Evolutionary conservation across 2,888 invertebrate genomes (phyloP).

Genomic region (Kuschelorhynchus macadamiae): DNA sequence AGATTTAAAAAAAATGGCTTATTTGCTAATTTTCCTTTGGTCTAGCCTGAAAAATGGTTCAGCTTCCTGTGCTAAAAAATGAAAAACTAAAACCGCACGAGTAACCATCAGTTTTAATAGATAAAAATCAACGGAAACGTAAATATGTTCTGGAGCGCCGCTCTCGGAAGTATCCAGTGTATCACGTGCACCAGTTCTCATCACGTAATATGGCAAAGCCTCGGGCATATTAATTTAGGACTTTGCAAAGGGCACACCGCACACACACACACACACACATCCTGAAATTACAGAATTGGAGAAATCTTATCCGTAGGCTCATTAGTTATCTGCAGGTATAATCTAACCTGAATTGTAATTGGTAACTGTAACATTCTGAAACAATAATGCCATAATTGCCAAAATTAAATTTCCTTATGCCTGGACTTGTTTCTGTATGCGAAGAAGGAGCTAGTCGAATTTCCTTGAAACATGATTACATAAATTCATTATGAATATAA

Average conservation of each 20-base stretch:
- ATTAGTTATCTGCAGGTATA: conserved; percentile 43
- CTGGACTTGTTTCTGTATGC: no score
- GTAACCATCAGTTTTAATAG: no score
- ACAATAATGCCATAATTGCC: not conserved
- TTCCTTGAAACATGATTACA: no score
- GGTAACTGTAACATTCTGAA: not conserved
- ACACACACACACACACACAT: not conserved
- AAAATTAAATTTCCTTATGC: not conserved
- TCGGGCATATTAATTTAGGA: conserved; percentile 61
- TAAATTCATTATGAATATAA: no score
- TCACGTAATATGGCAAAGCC: conserved; percentile 61
- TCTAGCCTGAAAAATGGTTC: no score
- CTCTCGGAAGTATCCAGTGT: conserved; percentile 52
- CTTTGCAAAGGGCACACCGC: conserved; percentile 56
- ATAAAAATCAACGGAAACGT: not conserved
- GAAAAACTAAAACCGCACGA: no score
- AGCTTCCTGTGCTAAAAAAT: no score
- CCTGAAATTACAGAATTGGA: conserved; percentile 54
- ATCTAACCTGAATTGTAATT: conserved; percentile 7
- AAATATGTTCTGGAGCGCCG: not conserved
- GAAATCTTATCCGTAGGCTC: conserved; percentile 54
- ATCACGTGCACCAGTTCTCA: conserved; percentile 60
- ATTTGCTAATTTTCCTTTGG: no score
- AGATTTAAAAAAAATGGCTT: no score
- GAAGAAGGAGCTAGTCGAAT: no score